Evolutionary conservation across 2,797 vertebrate species (phyloP).

Genomic region (Lateolabrax maculatus): DNA sequence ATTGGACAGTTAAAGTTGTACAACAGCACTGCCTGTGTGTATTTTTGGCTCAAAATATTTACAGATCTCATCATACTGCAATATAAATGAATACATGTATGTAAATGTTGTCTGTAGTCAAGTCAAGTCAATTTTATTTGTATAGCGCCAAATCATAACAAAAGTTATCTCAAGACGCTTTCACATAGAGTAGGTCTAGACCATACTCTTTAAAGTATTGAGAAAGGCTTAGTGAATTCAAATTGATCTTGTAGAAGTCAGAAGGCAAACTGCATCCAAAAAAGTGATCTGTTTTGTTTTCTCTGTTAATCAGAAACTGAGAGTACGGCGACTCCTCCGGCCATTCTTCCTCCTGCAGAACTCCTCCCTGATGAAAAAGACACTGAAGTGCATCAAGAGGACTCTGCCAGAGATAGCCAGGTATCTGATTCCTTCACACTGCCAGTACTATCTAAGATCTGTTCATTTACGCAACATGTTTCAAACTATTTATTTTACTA

Average conservation of each 20-base stretch:
- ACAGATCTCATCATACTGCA: not conserved
- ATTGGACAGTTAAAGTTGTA: not conserved
- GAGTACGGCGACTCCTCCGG: slow-evolving; percentile 90
- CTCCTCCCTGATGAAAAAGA: slow-evolving; percentile 99
- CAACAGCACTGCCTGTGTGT: not conserved
- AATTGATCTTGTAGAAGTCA: not conserved
- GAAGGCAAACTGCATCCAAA: not conserved
- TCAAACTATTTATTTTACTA: not conserved
- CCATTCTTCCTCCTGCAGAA: slow-evolving; percentile 98
- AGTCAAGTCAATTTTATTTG: too few species aligned
- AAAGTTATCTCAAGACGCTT: too few species aligned
- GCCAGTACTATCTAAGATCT: not conserved
- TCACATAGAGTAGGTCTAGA: too few species aligned
- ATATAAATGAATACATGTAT: not conserved
- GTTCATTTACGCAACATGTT: not conserved
- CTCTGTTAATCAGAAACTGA: slow-evolving; percentile 81
- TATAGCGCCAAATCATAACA: too few species aligned
- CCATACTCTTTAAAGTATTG: not conserved
- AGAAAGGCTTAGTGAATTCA: not conserved
- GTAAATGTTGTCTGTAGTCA: too few species aligned
- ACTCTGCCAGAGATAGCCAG: slow-evolving; percentile 96
- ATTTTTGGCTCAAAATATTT: not conserved
- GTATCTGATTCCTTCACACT: slow-evolving; percentile 70
- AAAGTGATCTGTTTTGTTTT: not conserved
- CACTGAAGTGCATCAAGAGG: slow-evolving; percentile 93